These are phyloP conservation scores for Bombus balteatus DNA, from an alignment of 1,140 invertebrate species.

Conservation along the genomic window DNA sequence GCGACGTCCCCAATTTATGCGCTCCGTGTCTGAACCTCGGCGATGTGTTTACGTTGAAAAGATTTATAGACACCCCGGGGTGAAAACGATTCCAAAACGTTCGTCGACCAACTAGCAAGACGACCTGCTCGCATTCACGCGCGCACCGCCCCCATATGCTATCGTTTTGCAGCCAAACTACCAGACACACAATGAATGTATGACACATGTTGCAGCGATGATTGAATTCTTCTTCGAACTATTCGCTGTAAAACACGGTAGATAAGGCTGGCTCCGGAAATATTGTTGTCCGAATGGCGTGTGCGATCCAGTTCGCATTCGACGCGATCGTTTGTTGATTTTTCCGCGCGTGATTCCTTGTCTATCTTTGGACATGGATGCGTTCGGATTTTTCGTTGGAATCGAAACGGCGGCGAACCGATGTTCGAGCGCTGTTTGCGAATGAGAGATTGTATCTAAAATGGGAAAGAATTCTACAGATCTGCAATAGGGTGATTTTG, in stretches of 20 bases:
- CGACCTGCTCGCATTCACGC: conserved; percentile 15
- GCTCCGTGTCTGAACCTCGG: conserved; percentile 55
- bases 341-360: neutral
- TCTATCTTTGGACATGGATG: neutral
- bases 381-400: neutral
- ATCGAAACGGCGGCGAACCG: neutral
- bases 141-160: neutral
- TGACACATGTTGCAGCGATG: conserved; percentile 53
- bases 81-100: conserved; percentile 63
- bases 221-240: conserved; percentile 52
- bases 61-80: conserved; percentile 64
- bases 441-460: conserved; percentile 16
- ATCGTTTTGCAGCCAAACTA: conserved; percentile 4
- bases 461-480: neutral
- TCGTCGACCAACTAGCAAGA: conserved; percentile 57
- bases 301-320: neutral
- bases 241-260: neutral
- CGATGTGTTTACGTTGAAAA: conserved; percentile 61
- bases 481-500: neutral
- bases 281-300: neutral
- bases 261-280: conserved; percentile 14
- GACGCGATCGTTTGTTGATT: neutral
- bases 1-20: conserved; percentile 72
- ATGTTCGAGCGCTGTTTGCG: conserved; percentile 7
- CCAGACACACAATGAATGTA: conserved; percentile 28